Evolutionary conservation across 2,113 vertebrate genomes (phyloP).

Genomic region (Rynchops niger): DNA sequence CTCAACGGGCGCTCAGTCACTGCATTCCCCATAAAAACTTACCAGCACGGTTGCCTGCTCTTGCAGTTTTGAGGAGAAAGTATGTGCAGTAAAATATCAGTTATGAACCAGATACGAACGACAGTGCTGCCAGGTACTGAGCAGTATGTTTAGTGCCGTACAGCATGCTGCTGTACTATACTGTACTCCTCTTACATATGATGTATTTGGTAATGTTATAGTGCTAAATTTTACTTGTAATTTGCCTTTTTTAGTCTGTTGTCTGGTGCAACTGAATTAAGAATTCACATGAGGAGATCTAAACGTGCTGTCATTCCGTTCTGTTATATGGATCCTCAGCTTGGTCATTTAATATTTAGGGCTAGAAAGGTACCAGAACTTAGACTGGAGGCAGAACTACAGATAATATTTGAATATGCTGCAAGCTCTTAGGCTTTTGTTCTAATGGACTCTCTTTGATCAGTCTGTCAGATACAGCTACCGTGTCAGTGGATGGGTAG

Average conservation of each 20-base stretch:
- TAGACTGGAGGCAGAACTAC: background rate
- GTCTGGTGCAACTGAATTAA: background rate
- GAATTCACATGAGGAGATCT: background rate
- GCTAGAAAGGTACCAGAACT: background rate
- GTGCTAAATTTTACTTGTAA: constrained; percentile 38
- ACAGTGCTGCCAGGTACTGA: background rate
- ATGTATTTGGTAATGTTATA: constrained; percentile 3
- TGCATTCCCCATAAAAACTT: background rate
- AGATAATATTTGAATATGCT: background rate
- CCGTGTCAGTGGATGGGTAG: background rate
- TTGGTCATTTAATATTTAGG: background rate
- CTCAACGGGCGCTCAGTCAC: background rate
- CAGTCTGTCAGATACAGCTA: accelerated
- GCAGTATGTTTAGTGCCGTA: background rate
- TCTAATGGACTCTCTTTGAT: background rate
- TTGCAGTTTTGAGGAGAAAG: background rate
- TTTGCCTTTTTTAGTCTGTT: background rate
- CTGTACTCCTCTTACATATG: background rate
- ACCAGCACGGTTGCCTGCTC: background rate
- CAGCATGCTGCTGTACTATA: background rate
- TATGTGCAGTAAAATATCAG: background rate
- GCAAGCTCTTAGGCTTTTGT: background rate
- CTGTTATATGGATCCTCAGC: background rate
- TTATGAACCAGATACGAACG: background rate
- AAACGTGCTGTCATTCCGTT: background rate